A percentile compares a stretch with the other conserved stretches of the same genome.
Evolutionary conservation across 2,113 vertebrate genomes (phyloP).

Genomic region (Burhinus bistriatus): DNA sequence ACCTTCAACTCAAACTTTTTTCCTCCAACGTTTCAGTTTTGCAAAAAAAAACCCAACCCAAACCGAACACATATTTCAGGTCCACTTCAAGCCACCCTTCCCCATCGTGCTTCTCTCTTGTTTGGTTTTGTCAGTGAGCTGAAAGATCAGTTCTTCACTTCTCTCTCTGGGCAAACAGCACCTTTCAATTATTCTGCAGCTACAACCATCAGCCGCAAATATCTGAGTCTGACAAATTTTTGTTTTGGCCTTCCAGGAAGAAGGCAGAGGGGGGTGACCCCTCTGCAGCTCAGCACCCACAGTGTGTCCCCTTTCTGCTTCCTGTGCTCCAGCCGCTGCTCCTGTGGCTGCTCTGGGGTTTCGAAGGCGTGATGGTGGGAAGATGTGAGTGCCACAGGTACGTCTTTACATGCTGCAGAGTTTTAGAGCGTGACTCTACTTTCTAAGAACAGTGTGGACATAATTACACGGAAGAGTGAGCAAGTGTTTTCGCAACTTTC

Average conservation of each 20-base stretch:
- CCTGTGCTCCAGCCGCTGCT: rapidly evolving
- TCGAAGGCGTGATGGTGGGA: rapidly evolving
- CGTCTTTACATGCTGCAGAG: neutral
- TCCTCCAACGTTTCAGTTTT: neutral
- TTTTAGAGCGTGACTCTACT: neutral
- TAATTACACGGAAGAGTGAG: constrained; percentile 41
- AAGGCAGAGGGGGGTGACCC: neutral
- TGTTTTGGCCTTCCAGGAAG: neutral
- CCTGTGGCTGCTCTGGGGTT: neutral
- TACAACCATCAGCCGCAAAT: neutral
- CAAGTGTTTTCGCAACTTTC: constrained; percentile 52
- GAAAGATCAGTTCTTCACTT: neutral
- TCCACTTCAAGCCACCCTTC: neutral
- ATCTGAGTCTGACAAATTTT: neutral
- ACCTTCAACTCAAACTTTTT: neutral
- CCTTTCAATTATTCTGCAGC: neutral
- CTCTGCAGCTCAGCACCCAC: neutral
- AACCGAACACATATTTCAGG: neutral
- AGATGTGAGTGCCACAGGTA: rapidly evolving
- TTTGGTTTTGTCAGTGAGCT: neutral
- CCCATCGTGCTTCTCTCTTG: neutral
- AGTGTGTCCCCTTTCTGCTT: neutral
- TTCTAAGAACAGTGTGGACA: constrained; percentile 55
- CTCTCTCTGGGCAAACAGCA: neutral
- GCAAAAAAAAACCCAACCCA: neutral